phyloP scores from a whole-genome alignment of 1,140 invertebrate genomes.

The Andricus grossulariae region DNA sequence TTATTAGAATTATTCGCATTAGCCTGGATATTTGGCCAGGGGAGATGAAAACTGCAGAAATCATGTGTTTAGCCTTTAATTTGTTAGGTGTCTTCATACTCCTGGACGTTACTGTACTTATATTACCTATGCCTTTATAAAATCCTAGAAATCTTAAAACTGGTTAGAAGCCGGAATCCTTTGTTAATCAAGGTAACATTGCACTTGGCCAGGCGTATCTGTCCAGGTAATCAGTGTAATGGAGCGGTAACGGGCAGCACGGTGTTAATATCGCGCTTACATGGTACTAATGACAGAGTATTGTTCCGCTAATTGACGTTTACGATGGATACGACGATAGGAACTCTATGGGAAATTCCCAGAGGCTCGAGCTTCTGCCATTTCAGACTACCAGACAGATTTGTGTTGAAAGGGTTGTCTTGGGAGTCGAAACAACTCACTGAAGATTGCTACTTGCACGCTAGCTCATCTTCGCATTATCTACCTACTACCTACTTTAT shows the following conservation, averaged over 20 bases:
- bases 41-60: too few species aligned
- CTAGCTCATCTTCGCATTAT: not conserved
- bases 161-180: not conserved
- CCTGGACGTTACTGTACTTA: too few species aligned
- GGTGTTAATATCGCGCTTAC: constrained; percentile 16
- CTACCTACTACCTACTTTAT: not conserved
- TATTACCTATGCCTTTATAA: too few species aligned
- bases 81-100: too few species aligned
- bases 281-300: constrained; percentile 24
- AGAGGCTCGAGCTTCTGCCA: not conserved
- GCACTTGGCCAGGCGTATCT: constrained; percentile 13
- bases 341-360: constrained; percentile 2
- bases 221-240: constrained; percentile 17
- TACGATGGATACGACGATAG: constrained; percentile 20
- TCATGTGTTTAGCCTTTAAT: too few species aligned
- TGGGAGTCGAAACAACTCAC: not conserved
- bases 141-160: too few species aligned
- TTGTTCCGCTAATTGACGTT: constrained; percentile 31
- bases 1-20: too few species aligned
- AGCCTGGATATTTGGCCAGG: too few species aligned
- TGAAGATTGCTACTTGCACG: not conserved
- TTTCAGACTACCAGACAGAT: not conserved
- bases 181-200: constrained; percentile 6
- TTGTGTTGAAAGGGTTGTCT: constrained; percentile 18
- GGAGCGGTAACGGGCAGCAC: not conserved